These are phyloP conservation scores for Ectropis grisescens DNA, from an alignment of 1,140 invertebrate species.

Conservation along the genomic window DNA sequence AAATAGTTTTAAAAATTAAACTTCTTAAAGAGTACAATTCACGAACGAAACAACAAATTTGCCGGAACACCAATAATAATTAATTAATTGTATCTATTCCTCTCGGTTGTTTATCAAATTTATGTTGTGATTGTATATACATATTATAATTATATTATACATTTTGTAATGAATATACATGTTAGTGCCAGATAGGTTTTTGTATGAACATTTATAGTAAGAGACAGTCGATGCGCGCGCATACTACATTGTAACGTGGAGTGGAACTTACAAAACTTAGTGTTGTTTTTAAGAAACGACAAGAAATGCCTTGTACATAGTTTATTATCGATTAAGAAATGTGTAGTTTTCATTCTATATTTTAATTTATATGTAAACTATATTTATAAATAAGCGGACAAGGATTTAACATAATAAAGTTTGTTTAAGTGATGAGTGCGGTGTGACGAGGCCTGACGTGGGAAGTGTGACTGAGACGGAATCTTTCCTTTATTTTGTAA, in stretches of 20 bases:
- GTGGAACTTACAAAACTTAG: constrained; percentile 4
- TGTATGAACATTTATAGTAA: constrained; percentile 57
- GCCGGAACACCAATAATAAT: constrained; percentile 43
- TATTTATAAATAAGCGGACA: constrained; percentile 52
- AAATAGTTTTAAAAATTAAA: constrained; percentile 30
- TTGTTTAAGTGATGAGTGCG: constrained; percentile 28
- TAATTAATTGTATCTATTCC: constrained; percentile 31
- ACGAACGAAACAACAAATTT: constrained; percentile 10
- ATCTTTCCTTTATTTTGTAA: constrained; percentile 9
- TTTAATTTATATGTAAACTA: constrained; percentile 67
- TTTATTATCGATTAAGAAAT: constrained; percentile 57
- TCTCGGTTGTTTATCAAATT: constrained; percentile 64
- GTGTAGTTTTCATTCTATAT: constrained; percentile 66
- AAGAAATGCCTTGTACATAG: constrained; percentile 62
- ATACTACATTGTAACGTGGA: neutral
- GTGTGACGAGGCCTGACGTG: constrained; percentile 24
- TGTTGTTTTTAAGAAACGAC: constrained; percentile 29
- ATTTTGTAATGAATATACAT: constrained; percentile 68
- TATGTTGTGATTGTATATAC: constrained; percentile 67
- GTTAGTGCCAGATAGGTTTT: constrained; percentile 66
- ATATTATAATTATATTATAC: constrained; percentile 56
- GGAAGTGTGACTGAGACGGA: constrained; percentile 5
- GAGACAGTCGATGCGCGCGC: constrained; percentile 1
- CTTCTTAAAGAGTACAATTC: constrained; percentile 29
- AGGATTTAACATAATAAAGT: constrained; percentile 33